A percentile compares a stretch with the other conserved stretches of the same genome.
Evolutionary conservation across 2,113 vertebrate genomes (phyloP).

Genomic region (Hippolais icterina): DNA sequence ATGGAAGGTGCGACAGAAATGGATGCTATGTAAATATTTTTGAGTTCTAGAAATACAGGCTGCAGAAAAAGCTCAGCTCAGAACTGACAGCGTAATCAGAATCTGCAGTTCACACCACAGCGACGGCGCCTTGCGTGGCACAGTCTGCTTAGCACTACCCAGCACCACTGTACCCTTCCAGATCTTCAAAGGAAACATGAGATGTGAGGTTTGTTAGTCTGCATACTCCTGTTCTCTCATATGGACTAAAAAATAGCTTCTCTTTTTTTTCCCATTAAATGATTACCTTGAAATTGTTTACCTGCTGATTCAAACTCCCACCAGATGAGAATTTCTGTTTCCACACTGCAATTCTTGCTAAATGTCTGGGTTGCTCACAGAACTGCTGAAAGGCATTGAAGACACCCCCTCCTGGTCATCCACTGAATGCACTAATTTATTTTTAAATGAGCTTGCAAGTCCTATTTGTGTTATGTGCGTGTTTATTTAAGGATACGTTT

Average conservation of each 20-base stretch:
- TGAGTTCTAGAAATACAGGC: background rate
- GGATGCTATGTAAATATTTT: constrained; percentile 15
- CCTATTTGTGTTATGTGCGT: background rate
- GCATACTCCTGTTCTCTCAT: background rate
- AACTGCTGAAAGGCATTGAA: constrained; percentile 13
- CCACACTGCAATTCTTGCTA: background rate
- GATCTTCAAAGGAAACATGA: background rate
- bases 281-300: background rate
- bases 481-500: background rate
- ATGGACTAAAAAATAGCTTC: background rate
- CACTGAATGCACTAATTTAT: background rate
- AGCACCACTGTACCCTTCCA: background rate
- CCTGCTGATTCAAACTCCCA: background rate
- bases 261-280: background rate
- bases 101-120: background rate
- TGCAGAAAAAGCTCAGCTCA: background rate
- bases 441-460: constrained; percentile 1
- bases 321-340: background rate
- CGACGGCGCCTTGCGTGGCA: background rate
- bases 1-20: background rate
- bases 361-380: background rate
- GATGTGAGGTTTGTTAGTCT: background rate
- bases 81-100: background rate
- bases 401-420: constrained; percentile 42
- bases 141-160: background rate